Evolutionary conservation across 2,888 invertebrate species (phyloP).

Genomic region (Uloborus plumipes): DNA sequence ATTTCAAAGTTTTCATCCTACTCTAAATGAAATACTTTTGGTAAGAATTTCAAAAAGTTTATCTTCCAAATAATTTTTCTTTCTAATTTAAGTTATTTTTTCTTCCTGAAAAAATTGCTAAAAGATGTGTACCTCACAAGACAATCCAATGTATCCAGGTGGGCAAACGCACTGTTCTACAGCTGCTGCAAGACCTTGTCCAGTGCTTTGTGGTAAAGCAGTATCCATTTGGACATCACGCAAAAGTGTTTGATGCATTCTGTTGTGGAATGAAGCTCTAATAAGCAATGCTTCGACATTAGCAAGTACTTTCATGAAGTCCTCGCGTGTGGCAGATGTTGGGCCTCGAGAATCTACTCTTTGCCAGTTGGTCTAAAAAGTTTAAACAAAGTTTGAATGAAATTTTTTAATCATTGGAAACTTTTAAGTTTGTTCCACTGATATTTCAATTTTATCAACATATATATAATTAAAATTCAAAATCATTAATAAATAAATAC

Average conservation of each 20-base stretch:
- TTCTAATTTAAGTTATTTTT: too few relatives aligned
- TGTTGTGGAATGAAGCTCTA: conserved; percentile 81
- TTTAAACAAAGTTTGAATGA: background rate
- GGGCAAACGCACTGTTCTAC: conserved; percentile 75
- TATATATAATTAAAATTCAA: too few relatives aligned
- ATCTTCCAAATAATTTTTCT: too few relatives aligned
- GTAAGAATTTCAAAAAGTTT: too few relatives aligned
- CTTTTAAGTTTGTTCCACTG: too few relatives aligned
- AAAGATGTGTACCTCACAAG: conserved; percentile 74
- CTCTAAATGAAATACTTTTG: too few relatives aligned
- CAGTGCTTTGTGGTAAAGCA: conserved; percentile 79
- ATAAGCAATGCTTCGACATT: conserved; percentile 87
- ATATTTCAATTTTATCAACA: too few relatives aligned
- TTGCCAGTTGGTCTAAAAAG: conserved; percentile 69
- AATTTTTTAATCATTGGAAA: background rate
- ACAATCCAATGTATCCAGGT: conserved; percentile 73
- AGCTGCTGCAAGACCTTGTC: conserved; percentile 72
- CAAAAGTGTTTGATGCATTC: conserved; percentile 79
- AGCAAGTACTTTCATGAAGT: conserved; percentile 87
- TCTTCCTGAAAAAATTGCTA: too few relatives aligned
- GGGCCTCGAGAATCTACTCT: conserved; percentile 66
- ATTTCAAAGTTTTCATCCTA: too few relatives aligned
- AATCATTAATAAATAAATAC: too few relatives aligned
- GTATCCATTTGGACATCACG: conserved; percentile 90
- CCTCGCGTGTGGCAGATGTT: conserved; percentile 78